Evolutionary conservation across 2,113 vertebrate species (phyloP).

Genomic region (Hystrix cristata): DNA sequence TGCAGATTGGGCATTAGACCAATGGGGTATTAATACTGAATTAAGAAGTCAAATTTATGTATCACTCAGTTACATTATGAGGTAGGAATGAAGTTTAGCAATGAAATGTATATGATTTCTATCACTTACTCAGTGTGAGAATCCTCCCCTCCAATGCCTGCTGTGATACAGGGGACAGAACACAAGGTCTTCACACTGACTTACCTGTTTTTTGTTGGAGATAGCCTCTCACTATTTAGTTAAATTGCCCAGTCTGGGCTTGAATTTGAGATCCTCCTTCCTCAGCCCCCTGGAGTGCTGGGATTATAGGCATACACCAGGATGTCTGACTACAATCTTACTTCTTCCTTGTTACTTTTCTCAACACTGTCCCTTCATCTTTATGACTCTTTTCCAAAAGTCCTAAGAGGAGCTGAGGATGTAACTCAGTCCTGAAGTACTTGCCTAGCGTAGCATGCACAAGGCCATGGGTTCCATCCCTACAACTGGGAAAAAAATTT

Average conservation of each 20-base stretch:
- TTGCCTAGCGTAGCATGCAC: background rate
- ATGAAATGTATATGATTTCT: background rate
- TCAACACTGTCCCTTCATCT: background rate
- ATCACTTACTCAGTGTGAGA: background rate
- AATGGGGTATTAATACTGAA: background rate
- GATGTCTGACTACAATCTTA: background rate
- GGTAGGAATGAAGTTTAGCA: background rate
- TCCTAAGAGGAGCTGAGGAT: background rate
- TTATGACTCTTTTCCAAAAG: background rate
- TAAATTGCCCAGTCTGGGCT: background rate
- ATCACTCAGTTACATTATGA: background rate
- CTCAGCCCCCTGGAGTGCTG: background rate
- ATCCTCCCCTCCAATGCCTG: background rate
- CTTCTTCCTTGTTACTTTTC: conserved; percentile 6
- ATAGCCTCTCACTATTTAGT: background rate
- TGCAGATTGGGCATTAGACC: background rate
- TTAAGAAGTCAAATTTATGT: conserved; percentile 11
- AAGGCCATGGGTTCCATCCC: background rate
- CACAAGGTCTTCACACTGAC: background rate
- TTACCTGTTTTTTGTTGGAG: background rate
- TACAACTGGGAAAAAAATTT: background rate
- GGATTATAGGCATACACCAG: background rate
- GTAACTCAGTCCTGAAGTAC: background rate
- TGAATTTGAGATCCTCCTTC: background rate
- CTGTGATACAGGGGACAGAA: background rate